Base-by-base conservation (phyloP, 2,888 invertebrate species). In the Bellardia pandia region DNA sequence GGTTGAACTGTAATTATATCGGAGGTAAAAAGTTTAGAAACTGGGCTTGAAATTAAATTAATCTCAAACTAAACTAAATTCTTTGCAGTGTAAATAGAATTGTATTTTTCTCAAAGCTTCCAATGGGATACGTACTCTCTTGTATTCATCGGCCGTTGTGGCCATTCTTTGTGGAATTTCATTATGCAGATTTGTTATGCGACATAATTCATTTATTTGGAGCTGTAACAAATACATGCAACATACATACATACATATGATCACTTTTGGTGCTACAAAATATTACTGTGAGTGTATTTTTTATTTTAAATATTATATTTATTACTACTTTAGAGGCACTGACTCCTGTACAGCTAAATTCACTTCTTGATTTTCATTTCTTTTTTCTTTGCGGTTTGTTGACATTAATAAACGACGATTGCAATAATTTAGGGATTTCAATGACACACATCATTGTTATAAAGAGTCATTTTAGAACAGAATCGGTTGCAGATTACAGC, bases 371-470 rank as follows among this genome's bases (percentile, higher is more conserved):
- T 89, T 88, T 88, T 56, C 30, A 11, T 58, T 64, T 33, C 40
- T 69, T 85, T 89, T 89, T 81, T 58, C 11, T 16, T 79, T 68
- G 86, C 76, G 80, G 79, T 85, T 87, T 88, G 86, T 86, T 89
- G 89, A 88, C 87, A 87, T 89, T 89, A 89, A 90, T 89, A 89
- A 89, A 90, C 89, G 89, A 81, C 89, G 88, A 89, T 89, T 89
- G 91, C 90, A 90, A 93, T 93, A 93, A 92, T 93, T 93, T 92
- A 92, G 87, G 91, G 92, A 92, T 92, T 92, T 91, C 92, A 92
- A 93, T 92, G 92, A 91, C 91, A 90, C 91, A 90, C 90, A 90
- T 91, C 91, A 91, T 89, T 89, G 88, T 84, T 81, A 82, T 83
- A 88, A 88, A 82, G 88, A 86, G 88, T 89, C 83, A 88, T 58